Conservation (phyloP, 2,888 invertebrate species). For the Apotomis betuletana region DNA sequence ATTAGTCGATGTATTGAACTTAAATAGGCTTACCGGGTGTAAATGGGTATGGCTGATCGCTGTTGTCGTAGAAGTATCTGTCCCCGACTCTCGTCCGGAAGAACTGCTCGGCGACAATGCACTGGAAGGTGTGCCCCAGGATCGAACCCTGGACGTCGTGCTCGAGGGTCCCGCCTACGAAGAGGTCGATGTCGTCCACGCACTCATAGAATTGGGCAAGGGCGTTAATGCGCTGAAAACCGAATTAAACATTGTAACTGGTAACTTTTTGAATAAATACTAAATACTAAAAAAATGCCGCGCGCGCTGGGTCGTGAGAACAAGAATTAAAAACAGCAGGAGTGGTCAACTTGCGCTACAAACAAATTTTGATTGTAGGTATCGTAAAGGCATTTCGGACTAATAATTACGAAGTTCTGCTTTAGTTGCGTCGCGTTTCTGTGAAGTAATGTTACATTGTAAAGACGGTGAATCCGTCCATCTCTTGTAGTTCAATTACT, state of each 20-base stretch:
- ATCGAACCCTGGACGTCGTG: constrained; percentile 88
- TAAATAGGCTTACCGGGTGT: constrained; percentile 77
- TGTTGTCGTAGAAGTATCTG: constrained; percentile 92
- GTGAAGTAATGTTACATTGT: too few species aligned
- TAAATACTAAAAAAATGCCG: background rate
- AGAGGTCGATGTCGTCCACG: constrained; percentile 94
- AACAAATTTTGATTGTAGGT: too few species aligned
- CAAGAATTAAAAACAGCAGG: too few species aligned
- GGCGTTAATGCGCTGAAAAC: constrained; percentile 85
- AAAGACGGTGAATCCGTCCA: too few species aligned
- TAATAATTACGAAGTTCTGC: too few species aligned
- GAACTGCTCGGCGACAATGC: constrained; percentile 94
- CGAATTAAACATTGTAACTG: background rate
- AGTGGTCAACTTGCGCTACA: too few species aligned
- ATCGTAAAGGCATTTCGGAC: too few species aligned
- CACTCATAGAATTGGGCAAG: constrained; percentile 87
- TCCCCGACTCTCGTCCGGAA: constrained; percentile 93
- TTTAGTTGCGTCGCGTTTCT: too few species aligned
- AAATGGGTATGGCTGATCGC: constrained; percentile 86
- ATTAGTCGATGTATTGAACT: background rate
- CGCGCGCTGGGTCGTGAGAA: too few species aligned
- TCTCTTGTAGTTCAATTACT: constrained; percentile 50
- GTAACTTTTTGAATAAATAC: background rate
- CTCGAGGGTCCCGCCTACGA: constrained; percentile 93
- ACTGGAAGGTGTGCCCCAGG: constrained; percentile 94